Base-by-base conservation (phyloP, 1,140 invertebrate genomes). In the Drosophila ambigua region DNA sequence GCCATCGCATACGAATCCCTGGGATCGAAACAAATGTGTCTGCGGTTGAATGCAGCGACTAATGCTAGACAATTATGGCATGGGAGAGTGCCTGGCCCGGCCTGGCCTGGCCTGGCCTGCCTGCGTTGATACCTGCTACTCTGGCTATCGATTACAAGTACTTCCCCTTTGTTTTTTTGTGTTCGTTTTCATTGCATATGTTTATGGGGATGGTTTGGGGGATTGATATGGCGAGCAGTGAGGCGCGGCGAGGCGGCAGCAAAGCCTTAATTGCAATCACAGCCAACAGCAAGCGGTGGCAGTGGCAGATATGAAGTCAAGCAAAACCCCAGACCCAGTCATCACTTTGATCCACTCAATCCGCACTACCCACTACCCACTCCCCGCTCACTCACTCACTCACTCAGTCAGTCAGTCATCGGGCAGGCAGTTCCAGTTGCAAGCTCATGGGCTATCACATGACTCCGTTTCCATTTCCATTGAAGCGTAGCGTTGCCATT, bases 401-500 rank as follows among this genome's bases (percentile, higher is more conserved):
- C 58, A 72, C 44, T 63, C 71, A 58, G 31, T 52, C 54, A 61
- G 64, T 55, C 55, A 68, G 67, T 73, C 61, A 71, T 55, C 51
- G 60, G 60, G 53, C 43, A 24, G 16, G 54, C 62, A 50, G 73
- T 76, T 76, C 64, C 72, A 76, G 68, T 72, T 77, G 72, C 79
- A 72, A 84, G 81, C 63, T 60, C 61, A 76, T 62, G 64, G 57
- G 77, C 81, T 87, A 85, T 85, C 81, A 64, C 72, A 85, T 85
- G 81, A 79, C 77, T 81, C 11, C 35, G 35, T 39, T 39, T 39
- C 11, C 35, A 39, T 39, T 39, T 11, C 73, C 81, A 87, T 85
- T 85, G 46, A 85, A 80, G 81, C 81, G 79, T 87, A 80, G 81
- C 81, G 79, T 87, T 87, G 61, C 78, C 69, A 60, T 73, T 79